Percentiles rank a stretch among this genome's conserved stretches.
Evolutionary conservation across 2,888 invertebrate genomes (phyloP).

Genomic region (Drosophila cognata): DNA sequence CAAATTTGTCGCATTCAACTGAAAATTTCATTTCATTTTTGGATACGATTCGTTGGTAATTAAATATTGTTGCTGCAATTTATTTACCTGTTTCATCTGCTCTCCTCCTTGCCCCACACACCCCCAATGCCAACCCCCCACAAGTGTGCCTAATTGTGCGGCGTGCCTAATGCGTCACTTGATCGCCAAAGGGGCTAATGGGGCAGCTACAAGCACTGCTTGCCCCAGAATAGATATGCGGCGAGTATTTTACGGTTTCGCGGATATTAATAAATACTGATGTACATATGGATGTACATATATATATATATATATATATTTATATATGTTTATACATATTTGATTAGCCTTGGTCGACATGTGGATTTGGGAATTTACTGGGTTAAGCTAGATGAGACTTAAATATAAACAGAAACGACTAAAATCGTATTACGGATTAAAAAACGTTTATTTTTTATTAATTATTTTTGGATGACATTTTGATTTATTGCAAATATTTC

Average conservation of each 20-base stretch:
- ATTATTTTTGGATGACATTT: background rate
- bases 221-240: conserved; percentile 39
- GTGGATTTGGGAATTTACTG: background rate
- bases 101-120: background rate
- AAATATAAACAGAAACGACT: background rate
- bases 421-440: background rate
- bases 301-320: background rate
- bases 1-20: conserved; percentile 11
- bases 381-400: background rate
- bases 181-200: conserved; percentile 42
- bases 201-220: conserved; percentile 25
- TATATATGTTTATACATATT: background rate
- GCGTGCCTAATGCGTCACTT: conserved; percentile 48
- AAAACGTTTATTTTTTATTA: background rate
- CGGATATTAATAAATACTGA: conserved; percentile 10
- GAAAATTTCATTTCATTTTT: conserved; percentile 27
- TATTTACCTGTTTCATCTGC: background rate
- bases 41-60: conserved; percentile 2
- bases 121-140: background rate
- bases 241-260: conserved; percentile 34
- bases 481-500: background rate
- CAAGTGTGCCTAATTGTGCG: conserved; percentile 52
- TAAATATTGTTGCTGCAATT: background rate
- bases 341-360: conserved; percentile 4
- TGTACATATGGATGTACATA: background rate